phyloP scores from a whole-genome alignment of 2,113 vertebrate species.

The Laterallus jamaicensis region DNA sequence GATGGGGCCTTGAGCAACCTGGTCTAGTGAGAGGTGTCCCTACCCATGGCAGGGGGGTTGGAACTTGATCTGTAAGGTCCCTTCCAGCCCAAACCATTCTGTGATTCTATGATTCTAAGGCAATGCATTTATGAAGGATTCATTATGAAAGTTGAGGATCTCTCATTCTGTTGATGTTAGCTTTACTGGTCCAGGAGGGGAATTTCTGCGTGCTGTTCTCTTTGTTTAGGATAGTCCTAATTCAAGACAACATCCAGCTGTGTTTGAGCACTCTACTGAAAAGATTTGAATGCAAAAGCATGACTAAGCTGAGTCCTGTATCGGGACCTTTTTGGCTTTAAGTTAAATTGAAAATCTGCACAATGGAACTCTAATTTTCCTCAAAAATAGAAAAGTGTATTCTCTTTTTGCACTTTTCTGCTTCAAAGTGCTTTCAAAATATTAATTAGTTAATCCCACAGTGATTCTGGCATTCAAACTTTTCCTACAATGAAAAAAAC shows the following conservation, averaged over 20 bases:
- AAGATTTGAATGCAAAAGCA: background rate
- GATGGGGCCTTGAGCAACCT: too few species aligned
- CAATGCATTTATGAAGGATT: background rate
- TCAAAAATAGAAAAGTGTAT: background rate
- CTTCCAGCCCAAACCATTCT: too few species aligned
- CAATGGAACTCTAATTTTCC: background rate
- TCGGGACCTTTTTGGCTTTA: background rate
- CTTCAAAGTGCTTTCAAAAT: slow-evolving; percentile 12
- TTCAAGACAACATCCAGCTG: background rate
- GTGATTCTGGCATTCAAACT: background rate
- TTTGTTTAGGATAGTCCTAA: background rate
- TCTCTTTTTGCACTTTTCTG: background rate
- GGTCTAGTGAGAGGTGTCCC: too few species aligned
- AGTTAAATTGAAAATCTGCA: background rate
- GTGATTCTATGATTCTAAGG: too few species aligned
- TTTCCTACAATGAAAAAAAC: background rate
- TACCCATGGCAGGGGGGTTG: too few species aligned
- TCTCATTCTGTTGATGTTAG: background rate
- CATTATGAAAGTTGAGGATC: background rate
- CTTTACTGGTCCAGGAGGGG: background rate
- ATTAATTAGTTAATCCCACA: slow-evolving; percentile 31
- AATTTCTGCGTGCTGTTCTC: background rate
- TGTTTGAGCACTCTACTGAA: background rate
- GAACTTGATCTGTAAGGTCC: too few species aligned
- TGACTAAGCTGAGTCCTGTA: background rate